phyloP scores from a whole-genome alignment of 2,797 vertebrate species.

The Echiichthys vipera region DNA sequence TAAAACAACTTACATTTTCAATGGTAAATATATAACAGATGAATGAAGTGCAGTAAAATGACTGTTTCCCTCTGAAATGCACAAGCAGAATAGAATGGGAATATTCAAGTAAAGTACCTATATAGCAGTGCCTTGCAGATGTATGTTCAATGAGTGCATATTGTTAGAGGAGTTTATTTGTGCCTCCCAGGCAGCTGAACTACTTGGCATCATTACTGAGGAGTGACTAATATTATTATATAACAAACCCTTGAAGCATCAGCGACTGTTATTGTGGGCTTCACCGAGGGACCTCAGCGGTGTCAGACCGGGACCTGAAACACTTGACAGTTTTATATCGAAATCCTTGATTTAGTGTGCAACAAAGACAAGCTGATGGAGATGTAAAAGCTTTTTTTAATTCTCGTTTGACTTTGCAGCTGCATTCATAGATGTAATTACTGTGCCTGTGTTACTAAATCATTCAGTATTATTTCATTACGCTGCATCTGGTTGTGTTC shows the following conservation, averaged over 20 bases:
- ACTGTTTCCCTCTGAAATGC: not conserved
- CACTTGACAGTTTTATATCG: not conserved
- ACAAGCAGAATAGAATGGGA: not conserved
- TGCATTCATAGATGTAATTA: slow-evolving; percentile 24
- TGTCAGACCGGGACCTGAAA: not conserved
- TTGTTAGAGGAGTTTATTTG: not conserved
- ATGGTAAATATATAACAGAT: not conserved
- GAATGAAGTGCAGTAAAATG: not conserved
- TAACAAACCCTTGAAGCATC: slow-evolving; percentile 35
- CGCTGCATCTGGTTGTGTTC: slow-evolving; percentile 14
- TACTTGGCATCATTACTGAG: slow-evolving; percentile 34
- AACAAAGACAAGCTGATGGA: not conserved
- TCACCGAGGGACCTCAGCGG: slow-evolving; percentile 17
- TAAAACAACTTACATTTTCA: not conserved
- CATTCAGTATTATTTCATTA: slow-evolving; percentile 44
- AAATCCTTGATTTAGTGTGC: not conserved
- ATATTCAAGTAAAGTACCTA: not conserved
- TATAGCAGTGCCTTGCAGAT: not conserved
- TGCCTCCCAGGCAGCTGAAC: slow-evolving; percentile 32
- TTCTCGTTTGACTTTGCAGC: not conserved
- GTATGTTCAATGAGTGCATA: not conserved
- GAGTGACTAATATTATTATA: slow-evolving; percentile 61
- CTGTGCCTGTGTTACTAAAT: slow-evolving; percentile 24
- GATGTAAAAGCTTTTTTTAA: not conserved
- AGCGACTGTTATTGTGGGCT: slow-evolving; percentile 28